Base-by-base conservation (phyloP, 2,113 vertebrate genomes). In the Sterna hirundo region DNA sequence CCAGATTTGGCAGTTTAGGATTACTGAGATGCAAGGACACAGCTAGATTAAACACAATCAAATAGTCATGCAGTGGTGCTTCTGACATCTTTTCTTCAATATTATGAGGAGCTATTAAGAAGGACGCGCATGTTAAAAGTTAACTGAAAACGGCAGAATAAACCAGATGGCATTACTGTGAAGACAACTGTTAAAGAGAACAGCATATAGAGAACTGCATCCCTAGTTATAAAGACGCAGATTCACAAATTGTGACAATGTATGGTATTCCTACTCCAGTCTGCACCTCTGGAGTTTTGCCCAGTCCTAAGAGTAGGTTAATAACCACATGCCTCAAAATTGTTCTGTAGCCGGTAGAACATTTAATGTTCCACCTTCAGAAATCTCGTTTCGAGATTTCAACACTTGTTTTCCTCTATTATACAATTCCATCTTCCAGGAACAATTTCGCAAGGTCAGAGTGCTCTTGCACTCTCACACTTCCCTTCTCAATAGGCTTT, bases 61-160 rank as follows among this genome's bases (percentile, higher is more conserved):
- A 55, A 25, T 34, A 88, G 22, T 86, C 83, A 65, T 5, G 36
- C 17, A 32, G 57, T 3, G 27, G 42, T 44, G 55, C 27, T 57
- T 84, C 74, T 15, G 29, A 15, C 27, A 51, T 14, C 22, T 88
- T 58, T 40, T 34, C 81, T 78, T 71, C 51, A 79, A 32, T 32
- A 25, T 52, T 23, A 27, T 4, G 38, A 27, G 7, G 40, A 69
- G 29, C 21, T 64, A 7, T 38, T 51, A 42, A 64, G 58, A 44
- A 83, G 62, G 57, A 68, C 10, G 4, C 0, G 0, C 6, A 9
- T 6, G 19, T 32, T 3, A 4, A 36, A 78, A 71, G 34, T 12
- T 15, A 18, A 32, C 0, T 0, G 42, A 66, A 72, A 57, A 34
- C 0, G 2, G 44, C 64, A 94, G 55, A 89, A 75, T 10, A 65